Base-by-base conservation (phyloP, 2,797 vertebrate species). In the Enteromius radiatus region DNA sequence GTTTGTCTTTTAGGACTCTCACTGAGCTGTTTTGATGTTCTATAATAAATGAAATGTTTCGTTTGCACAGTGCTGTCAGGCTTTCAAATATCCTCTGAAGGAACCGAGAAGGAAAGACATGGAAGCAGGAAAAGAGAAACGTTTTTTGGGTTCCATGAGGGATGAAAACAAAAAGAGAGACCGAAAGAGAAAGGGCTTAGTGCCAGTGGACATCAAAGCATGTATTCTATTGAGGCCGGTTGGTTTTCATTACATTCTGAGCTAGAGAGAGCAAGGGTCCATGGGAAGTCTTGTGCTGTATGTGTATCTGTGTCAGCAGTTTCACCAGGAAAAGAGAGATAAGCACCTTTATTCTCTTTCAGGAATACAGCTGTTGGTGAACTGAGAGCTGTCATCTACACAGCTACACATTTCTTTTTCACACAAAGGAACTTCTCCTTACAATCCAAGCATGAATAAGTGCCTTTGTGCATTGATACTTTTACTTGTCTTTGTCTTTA, bases 11-110 rank as follows among this genome's bases (percentile, higher is more conserved):
- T 64, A 59, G 31, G 81, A 80, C 11, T 43, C n/a, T 84, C 4
- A 63, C 17, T n/a, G 26, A 69, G 43, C 43, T 78, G 49, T 74
- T 83, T 85, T 85, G 74, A 84, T 81, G 84, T 70, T 81, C 38
- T 23, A 54, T 75, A 69, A 86, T 87, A 38, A 78, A 67, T 56
- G 1, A 68, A 68, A 81, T 43, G 15, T 43, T 65, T 76, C 38
- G 0, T 56, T 61, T 68, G 38, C 74, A 76, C 67, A 63, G 26
- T 76, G 64, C 31, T 61, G 56, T 82, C 69, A 79, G 56, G 70
- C 69, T 79, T 84, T 81, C 38, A 76, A 28, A 54, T 43, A 59
- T 68, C 65, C 75, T 76, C 78, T 33, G 70, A 76, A 85, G 70
- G 64, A 71, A 61, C 28, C 19, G 19, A 43, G 23, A 38, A 38